Evolutionary conservation across 2,113 vertebrate species (phyloP), one percentile per base, ranked within the genome.

Genomic region (Tor tambroides): DNA sequence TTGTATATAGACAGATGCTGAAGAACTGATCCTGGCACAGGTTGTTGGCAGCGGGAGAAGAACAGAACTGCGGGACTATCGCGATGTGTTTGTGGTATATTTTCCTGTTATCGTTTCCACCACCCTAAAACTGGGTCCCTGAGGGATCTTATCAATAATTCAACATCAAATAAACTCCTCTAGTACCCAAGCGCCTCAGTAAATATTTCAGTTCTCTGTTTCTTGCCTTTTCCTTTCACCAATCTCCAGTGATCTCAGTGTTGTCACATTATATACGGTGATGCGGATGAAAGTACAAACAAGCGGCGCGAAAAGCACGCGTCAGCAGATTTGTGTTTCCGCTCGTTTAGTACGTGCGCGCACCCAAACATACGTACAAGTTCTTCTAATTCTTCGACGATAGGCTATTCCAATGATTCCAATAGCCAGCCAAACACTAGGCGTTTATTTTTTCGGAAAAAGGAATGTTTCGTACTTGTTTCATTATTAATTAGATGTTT

Each of bases 81-180:
- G n/a, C 3, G 10, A 63, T 63, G n/a, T 4, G 0, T 63, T 28
- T 63, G 6, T 1, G n/a, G 61, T 12, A 61, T n/a, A 61, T 63
- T 63, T 63, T n/a, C 61, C 59, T 63, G 59, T n/a, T 63, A 63
- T 63, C n/a, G 1, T 26, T 63, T 63, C 54, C 61, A 28, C 61
- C 61, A 26, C n/a, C 61, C 61, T 38, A 67, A 67, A 38, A 8
- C 67, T 54, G 28, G 54, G 8, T 83, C 61, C 61, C 61, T 63
- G 59, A 26, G 23, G 59, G 56, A 76, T 71, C 19, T 63, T 88
- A 89, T 87, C 83, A 79, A 85, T 89, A 86, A 87, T 89, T 90
- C 86, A 86, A 69, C 14, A 38, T 72, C 54, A 89, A 84, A 87
- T 90, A 84, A 87, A 87, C 87, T 82, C 65, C 71, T 51, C 5